A percentile compares a stretch with the other conserved stretches of the same genome.
Conservation (phyloP, 2,797 vertebrate genomes). For the Sebastes iracundus region DNA sequence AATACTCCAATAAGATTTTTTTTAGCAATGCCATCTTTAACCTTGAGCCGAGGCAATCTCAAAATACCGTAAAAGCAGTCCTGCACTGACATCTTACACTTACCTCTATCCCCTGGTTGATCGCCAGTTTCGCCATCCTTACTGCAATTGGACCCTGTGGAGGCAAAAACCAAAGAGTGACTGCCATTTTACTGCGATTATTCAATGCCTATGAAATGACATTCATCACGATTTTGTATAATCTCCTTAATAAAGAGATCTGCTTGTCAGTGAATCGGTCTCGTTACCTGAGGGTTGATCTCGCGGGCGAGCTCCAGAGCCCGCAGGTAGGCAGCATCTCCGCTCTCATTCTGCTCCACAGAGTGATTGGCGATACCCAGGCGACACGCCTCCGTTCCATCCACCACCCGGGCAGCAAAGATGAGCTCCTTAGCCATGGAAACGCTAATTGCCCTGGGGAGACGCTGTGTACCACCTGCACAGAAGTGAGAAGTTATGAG, state of each 20-base stretch:
- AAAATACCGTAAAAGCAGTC: background rate
- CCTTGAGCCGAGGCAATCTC: rapidly evolving
- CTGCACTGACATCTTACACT: conserved; percentile 44
- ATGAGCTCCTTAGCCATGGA: conserved; percentile 96
- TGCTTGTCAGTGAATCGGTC: background rate
- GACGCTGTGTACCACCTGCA: conserved; percentile 93
- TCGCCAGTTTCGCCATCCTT: conserved; percentile 97
- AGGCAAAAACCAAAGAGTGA: conserved; percentile 13
- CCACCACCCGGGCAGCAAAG: conserved; percentile 90
- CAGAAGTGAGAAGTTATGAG: background rate
- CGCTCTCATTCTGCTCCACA: conserved; percentile 91
- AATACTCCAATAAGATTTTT: background rate
- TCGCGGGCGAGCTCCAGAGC: conserved; percentile 92
- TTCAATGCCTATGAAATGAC: no score
- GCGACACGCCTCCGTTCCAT: conserved; percentile 88
- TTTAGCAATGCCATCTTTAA: background rate
- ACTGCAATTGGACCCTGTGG: conserved; percentile 94
- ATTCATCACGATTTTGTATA: background rate
- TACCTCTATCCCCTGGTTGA: conserved; percentile 98
- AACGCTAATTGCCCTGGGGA: conserved; percentile 90
- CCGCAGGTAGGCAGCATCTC: conserved; percentile 92
- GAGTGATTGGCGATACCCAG: conserved; percentile 92
- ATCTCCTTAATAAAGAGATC: background rate
- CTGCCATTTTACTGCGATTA: background rate
- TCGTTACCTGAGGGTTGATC: conserved; percentile 93